Evolutionary conservation across 2,797 vertebrate genomes (phyloP).

Genomic region (Chelon labrosus): DNA sequence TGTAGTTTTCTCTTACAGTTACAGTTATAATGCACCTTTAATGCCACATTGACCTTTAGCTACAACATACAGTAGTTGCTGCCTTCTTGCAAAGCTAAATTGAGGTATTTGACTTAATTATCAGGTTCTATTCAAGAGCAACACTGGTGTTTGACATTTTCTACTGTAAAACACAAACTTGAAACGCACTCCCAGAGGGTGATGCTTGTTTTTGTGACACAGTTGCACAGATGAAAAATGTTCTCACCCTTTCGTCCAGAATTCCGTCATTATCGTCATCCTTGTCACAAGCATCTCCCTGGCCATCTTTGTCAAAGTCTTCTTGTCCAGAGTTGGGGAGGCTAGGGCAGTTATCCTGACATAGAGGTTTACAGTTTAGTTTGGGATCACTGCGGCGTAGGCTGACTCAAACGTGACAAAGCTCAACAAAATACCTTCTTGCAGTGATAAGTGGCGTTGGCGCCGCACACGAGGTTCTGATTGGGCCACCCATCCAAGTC

Average conservation of each 20-base stretch:
- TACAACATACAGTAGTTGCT: too few relatives aligned
- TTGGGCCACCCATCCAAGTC: conserved; percentile 99
- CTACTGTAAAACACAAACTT: not conserved
- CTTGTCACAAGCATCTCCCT: conserved; percentile 97
- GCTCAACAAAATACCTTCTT: conserved; percentile 87
- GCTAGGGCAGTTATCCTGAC: conserved; percentile 96
- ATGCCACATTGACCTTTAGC: too few relatives aligned
- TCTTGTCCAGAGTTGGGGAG: conserved; percentile 99
- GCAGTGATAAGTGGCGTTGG: conserved; percentile 95
- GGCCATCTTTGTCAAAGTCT: conserved; percentile 96
- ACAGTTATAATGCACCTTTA: too few relatives aligned
- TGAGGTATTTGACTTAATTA: too few relatives aligned
- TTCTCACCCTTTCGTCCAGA: conserved; percentile 90
- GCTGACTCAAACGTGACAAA: not conserved
- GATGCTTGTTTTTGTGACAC: not conserved
- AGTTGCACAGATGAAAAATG: not conserved
- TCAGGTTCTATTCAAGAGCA: too few relatives aligned
- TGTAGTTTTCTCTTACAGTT: too few relatives aligned
- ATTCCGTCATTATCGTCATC: conserved; percentile 98
- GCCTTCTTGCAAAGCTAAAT: too few relatives aligned
- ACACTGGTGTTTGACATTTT: too few relatives aligned
- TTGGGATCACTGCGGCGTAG: not conserved
- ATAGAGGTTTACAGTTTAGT: conserved; percentile 15
- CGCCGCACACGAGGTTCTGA: conserved; percentile 92
- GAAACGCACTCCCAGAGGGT: not conserved